Evolutionary conservation across 2,113 vertebrate species (phyloP).

Genomic region (Prunella fulvescens): DNA sequence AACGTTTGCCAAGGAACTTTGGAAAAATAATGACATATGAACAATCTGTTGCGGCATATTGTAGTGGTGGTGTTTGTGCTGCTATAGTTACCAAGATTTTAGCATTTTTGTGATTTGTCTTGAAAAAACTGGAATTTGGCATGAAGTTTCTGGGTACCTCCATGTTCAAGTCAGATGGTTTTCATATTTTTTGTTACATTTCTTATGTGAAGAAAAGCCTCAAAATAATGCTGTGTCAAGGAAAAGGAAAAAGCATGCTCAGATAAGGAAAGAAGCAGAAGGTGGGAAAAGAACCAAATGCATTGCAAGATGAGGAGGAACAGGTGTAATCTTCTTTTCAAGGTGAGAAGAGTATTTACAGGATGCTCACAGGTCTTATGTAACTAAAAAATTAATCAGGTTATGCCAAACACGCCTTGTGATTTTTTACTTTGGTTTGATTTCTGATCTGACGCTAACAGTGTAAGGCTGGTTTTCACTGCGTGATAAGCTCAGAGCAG

Average conservation of each 20-base stretch:
- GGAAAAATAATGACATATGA: conserved; percentile 59
- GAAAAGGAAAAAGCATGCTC: neutral
- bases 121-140: conserved; percentile 48
- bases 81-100: conserved; percentile 46
- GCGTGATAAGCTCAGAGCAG: neutral
- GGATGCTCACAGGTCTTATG: neutral
- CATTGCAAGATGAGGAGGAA: neutral
- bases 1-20: conserved; percentile 54
- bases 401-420: neutral
- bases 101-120: conserved; percentile 42
- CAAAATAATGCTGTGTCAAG: conserved; percentile 8
- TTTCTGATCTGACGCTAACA: neutral
- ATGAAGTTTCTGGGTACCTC: neutral
- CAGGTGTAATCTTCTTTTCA: neutral
- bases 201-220: neutral
- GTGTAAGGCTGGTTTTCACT: neutral
- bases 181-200: neutral
- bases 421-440: neutral
- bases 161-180: conserved; percentile 36
- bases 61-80: conserved; percentile 54
- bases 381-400: neutral
- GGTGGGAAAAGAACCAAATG: neutral
- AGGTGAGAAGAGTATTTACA: conserved; percentile 19
- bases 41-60: conserved; percentile 68
- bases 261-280: neutral